Base-by-base conservation (phyloP, 2,888 invertebrate species). In the Andrena bicolor region DNA sequence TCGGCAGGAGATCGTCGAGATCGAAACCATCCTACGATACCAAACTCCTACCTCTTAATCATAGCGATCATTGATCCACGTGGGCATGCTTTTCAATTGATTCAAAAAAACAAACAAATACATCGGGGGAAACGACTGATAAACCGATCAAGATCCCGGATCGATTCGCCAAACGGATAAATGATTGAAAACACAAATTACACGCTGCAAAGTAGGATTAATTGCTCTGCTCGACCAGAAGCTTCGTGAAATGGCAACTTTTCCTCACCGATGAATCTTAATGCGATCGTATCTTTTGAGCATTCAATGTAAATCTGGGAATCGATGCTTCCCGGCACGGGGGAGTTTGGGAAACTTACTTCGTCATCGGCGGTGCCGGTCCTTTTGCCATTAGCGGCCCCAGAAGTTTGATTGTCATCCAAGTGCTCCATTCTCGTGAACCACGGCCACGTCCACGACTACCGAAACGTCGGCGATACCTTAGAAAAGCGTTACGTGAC, bases 1-100 rank as follows among this genome's bases (percentile, higher is more conserved):
- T 96, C 0, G 97, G 97, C 81, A 98, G 94, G 77, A 98, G 94
- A 91, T 98, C 98, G 92, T 98, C 98, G 94, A 98, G 95, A 93
- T 98, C 98, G 93, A 97, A 95, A 20, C 95, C 94, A 87, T 95
- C 95, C 94, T 95, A 76, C 68, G 76, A 82, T 65, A 70, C 49
- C 20, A 75, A 65, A 69, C 49, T 61, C 60, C 41, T 28, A 5
- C 4, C 64, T 75, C 41, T 83, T 65, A 75, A 72, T 69, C 26
- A 28, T 48, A 48, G 28, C 48, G 64, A 64, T 64, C 64, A 5
- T 8, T 41, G 13, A 41, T 13, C 32, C 61, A 30, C 13, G 41
- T 16, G 41, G 13, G 41, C 41, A 41, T 41, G 13, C 4, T 16
- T 41, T 41, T 16, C 13, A 5, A 41, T 41, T 16, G 41, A 41